phyloP scores from a whole-genome alignment of 53 echinoderm and acorn worm species.

The Echinarachnius parma region DNA sequence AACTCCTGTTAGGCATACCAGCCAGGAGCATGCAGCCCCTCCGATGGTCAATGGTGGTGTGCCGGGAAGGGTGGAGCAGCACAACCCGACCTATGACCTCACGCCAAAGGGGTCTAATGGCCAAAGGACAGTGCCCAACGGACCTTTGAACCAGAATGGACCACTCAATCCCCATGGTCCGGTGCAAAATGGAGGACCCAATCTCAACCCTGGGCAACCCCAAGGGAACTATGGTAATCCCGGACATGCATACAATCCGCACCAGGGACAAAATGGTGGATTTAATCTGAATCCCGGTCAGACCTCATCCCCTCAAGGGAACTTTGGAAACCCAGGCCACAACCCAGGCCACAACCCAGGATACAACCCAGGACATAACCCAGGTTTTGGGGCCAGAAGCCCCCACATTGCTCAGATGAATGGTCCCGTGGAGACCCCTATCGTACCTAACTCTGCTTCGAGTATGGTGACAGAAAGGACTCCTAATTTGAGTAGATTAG shows the following conservation, averaged over 20 bases:
- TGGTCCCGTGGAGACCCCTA: constrained; percentile 47
- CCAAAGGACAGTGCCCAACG: constrained; percentile 13
- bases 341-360: too few relatives aligned
- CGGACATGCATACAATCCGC: background rate
- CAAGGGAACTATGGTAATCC: background rate
- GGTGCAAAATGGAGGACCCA: constrained; percentile 7
- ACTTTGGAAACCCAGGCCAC: background rate
- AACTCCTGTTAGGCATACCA: background rate
- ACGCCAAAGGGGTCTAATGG: constrained; percentile 30
- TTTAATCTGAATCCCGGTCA: constrained; percentile 29
- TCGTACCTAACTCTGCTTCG: constrained; percentile 24
- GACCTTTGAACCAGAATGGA: constrained; percentile 20
- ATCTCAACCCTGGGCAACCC: constrained; percentile 2
- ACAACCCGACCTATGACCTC: constrained; percentile 63
- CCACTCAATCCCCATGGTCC: background rate
- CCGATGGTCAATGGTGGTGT: constrained; percentile 27
- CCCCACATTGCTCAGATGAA: constrained; percentile 42
- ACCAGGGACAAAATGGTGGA: too few relatives aligned
- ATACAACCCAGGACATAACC: too few relatives aligned
- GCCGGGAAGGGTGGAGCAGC: constrained; percentile 37
- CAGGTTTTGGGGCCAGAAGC: background rate
- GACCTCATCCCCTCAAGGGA: too few relatives aligned
- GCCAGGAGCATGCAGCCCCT: constrained; percentile 19
- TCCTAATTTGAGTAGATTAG: constrained; percentile 19
- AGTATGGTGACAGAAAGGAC: constrained; percentile 42